phyloP scores from a whole-genome alignment of 2,888 invertebrate genomes.

The Leptinotarsa juncta region DNA sequence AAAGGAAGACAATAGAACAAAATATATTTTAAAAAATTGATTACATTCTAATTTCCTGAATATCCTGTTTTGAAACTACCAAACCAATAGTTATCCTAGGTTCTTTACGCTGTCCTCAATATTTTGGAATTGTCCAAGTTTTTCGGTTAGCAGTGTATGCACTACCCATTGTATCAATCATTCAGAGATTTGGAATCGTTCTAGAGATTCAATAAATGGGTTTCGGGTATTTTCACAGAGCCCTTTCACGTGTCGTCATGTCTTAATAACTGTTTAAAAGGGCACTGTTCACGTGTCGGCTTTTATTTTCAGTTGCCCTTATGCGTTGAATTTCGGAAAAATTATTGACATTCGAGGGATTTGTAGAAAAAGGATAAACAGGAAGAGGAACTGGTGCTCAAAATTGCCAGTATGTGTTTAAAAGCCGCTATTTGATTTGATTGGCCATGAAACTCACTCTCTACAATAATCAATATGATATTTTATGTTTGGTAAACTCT shows the following conservation, averaged over 20 bases:
- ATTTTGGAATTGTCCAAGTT: background rate
- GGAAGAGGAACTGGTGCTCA: background rate
- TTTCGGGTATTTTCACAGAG: constrained; percentile 44
- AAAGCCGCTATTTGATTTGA: too few relatives aligned
- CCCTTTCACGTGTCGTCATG: constrained; percentile 46
- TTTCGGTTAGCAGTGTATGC: constrained; percentile 30
- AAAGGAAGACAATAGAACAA: too few relatives aligned
- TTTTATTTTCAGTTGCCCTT: constrained; percentile 39
- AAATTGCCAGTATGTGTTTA: too few relatives aligned
- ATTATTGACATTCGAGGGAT: constrained; percentile 24
- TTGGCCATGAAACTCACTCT: too few relatives aligned
- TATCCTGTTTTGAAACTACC: too few relatives aligned
- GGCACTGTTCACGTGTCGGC: constrained; percentile 42
- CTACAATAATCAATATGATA: too few relatives aligned
- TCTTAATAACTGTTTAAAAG: constrained; percentile 49
- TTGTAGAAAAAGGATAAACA: background rate
- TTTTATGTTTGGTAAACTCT: too few relatives aligned
- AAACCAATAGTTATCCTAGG: too few relatives aligned
- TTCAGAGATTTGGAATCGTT: constrained; percentile 41
- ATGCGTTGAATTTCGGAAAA: constrained; percentile 18
- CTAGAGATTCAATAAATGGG: constrained; percentile 37
- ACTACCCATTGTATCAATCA: constrained; percentile 38
- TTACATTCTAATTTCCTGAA: too few relatives aligned
- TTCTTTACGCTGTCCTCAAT: too few relatives aligned
- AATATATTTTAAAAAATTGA: too few relatives aligned